Base-by-base conservation (phyloP, 2,888 invertebrate species). In the Troides oblongomaculatus region DNA sequence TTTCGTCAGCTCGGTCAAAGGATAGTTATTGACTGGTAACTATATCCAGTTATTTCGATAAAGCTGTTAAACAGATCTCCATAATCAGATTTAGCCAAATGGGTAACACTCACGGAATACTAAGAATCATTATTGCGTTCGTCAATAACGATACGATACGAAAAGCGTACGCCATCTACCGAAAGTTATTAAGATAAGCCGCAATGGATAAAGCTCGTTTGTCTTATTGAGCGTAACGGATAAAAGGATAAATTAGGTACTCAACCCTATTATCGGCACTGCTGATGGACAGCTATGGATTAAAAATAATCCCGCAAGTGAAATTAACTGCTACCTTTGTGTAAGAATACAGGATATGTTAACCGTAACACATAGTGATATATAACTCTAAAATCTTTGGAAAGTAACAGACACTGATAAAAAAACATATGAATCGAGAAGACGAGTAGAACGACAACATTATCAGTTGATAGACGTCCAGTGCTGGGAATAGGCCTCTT, bases 131-230 rank as follows among this genome's bases (percentile, higher is more conserved):
- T 64, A 43, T 63, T 60, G 70, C 63, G 63, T 64, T 30, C 39
- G 63, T 70, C 67, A 61, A 60, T 64, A 57, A 64, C 67, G 57
- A 50, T 68, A 64, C 60, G 64, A 67, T 68, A 64, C 60, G 64
- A 67, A 61, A 66, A 71, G 63, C 67, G 70, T 62, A 79, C 79
- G 82, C 84, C 90, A 92, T 90, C 89, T 86, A 79, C 81, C 84
- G 83, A 83, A 88, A 87, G 88, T 86, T 91, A 90, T 91, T 89
- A 88, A 90, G 92, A 91, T 92, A 90, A 90, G 87, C 87, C 80
- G 80, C 82, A 83, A 84, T 82, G 85, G 85, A 85, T 86, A 85
- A 82, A 77, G 81, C 77, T 77, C 82, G 80, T 83, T 83, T 83
- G 78, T 86, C 83, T 84, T 85, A 86, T 82, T 78, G 80, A 68